Percentiles rank a stretch among this genome's conserved stretches.
phyloP scores from a whole-genome alignment of 2,797 vertebrate species.

The Euthynnus affinis region DNA sequence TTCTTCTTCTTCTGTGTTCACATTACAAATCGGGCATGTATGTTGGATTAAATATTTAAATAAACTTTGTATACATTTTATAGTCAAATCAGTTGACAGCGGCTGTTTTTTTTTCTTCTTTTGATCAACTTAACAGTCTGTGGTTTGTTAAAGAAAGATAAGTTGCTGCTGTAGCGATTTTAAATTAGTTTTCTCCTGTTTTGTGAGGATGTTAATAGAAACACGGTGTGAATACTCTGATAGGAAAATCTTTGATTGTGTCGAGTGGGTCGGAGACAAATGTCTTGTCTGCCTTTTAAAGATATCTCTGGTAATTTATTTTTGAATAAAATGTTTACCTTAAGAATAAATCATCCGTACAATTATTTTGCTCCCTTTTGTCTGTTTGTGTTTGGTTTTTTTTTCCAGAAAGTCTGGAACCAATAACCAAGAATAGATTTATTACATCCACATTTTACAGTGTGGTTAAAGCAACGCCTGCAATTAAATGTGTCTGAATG shows the following conservation, averaged over 20 bases:
- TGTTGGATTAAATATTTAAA: slow-evolving; percentile 82
- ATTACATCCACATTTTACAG: too few species aligned
- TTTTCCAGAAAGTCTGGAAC: not conserved
- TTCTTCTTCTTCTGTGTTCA: slow-evolving; percentile 49
- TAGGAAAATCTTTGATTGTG: slow-evolving; percentile 55
- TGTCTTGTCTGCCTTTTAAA: slow-evolving; percentile 81
- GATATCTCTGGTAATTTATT: slow-evolving; percentile 86
- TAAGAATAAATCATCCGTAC: slow-evolving; percentile 72
- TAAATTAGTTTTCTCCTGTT: slow-evolving; percentile 45
- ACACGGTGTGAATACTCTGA: slow-evolving; percentile 48
- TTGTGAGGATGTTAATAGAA: slow-evolving; percentile 23
- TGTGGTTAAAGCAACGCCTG: not conserved
- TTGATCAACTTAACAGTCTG: slow-evolving; percentile 55
- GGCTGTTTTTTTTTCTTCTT: slow-evolving; percentile 35
- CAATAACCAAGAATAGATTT: not conserved
- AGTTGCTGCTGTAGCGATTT: slow-evolving; percentile 72
- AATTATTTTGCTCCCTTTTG: slow-evolving; percentile 17
- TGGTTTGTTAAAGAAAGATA: slow-evolving; percentile 61
- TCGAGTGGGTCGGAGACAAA: slow-evolving; percentile 50
- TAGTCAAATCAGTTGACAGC: slow-evolving; percentile 67
- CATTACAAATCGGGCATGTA: slow-evolving; percentile 76
- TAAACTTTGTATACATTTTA: slow-evolving; percentile 80
- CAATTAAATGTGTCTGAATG: not conserved
- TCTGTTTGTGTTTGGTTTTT: slow-evolving; percentile 5
- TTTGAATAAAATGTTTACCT: slow-evolving; percentile 84